A percentile compares a stretch with the other conserved stretches of the same genome.
phyloP scores from a whole-genome alignment of 2,113 vertebrate species.

The Cryptomyrus ogoouensis region DNA sequence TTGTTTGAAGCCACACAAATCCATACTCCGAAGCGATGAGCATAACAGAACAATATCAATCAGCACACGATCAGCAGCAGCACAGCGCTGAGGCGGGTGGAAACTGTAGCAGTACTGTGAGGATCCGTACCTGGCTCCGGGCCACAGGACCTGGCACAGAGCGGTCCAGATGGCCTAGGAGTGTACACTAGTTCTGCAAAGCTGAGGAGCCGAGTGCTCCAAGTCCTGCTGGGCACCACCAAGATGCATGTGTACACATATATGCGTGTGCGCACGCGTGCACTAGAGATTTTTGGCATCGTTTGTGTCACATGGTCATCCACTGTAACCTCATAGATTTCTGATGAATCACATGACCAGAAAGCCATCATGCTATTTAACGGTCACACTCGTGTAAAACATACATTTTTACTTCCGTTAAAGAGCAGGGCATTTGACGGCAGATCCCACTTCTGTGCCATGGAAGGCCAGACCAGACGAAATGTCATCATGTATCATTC shows the following conservation, averaged over 20 bases:
- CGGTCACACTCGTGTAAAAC: not conserved
- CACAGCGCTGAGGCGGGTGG: not conserved
- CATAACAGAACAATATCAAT: not conserved
- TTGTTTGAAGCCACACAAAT: conserved; percentile 9
- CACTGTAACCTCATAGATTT: not conserved
- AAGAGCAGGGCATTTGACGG: not conserved
- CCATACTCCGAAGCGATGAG: not conserved
- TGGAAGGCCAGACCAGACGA: not conserved
- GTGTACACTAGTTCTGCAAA: not conserved
- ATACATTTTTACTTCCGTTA: not conserved
- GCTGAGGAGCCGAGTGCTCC: not conserved
- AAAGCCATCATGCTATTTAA: not conserved
- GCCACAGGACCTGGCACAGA: not conserved
- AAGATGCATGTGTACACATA: not conserved
- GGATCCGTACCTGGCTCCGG: not conserved
- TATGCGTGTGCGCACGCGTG: not conserved
- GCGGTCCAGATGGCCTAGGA: conserved; percentile 18
- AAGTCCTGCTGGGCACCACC: not conserved
- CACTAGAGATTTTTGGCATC: not conserved
- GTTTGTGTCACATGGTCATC: not conserved
- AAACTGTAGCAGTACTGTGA: not conserved
- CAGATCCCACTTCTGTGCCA: not conserved
- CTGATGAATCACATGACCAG: not conserved
- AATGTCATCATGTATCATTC: not conserved
- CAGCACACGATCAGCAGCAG: not conserved